Evolutionary conservation across 2,797 vertebrate genomes (phyloP), one percentile per base, ranked within the genome.

Genomic region (Myotis myotis): DNA sequence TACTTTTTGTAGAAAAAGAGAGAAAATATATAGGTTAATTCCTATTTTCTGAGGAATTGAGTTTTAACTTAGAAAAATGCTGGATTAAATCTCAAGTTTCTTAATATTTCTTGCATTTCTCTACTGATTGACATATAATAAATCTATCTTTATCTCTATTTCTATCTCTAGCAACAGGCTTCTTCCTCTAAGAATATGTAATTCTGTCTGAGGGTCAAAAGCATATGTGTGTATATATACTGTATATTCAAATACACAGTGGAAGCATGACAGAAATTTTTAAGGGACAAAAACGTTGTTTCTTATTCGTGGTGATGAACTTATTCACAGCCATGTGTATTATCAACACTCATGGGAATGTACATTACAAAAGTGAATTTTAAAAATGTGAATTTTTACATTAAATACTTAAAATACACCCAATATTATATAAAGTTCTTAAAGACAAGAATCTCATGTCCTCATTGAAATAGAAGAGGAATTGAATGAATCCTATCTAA

Each of bases 31-130:
- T 28, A 83, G 49, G 93, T 86, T 60, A 6, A 70, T 72, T 82
- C 75, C 22, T 92, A 33, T 93, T 82, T 71, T 25, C 51, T 91
- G 44, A 91, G 49, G 28, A 33, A 87, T 12, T 44, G 10, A 75
- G 3, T 76, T 91, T 66, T 95, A 93, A 22, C 30, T 76, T 94
- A n/a, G 38, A 33, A 23, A n/a, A 85, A 93, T 68, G 6, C 6
- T 57, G n/a, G 23, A n/a, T 70, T 86, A 75, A 86, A 80, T 49
- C 25, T 94, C 44, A 79, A 60, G 19, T 94, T 75, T 93, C 57
- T 95, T 20, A 83, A n/a, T 68, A 57, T 1, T 72, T 64, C 22
- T 38, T 30, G 23, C 6, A 22, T 84, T 92, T 85, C 41, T 78
- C 33, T 88, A 22, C 20, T 33, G 13, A 60, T 36, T 81, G 28